Evolutionary conservation across 2,797 vertebrate genomes (phyloP), one percentile per base, ranked within the genome.

Genomic region (Aldrovandia affinis): DNA sequence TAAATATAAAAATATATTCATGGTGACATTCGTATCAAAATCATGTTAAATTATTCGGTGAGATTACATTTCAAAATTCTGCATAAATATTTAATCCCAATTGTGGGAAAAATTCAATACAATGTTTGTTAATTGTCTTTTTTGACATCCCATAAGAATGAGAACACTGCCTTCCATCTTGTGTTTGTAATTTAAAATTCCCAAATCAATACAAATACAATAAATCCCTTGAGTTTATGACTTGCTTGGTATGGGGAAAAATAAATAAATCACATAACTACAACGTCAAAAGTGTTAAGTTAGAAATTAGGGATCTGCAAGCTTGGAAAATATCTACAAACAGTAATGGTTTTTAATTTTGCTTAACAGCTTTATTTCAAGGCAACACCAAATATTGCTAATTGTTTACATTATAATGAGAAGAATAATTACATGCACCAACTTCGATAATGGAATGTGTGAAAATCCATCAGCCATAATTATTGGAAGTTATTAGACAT

Each of bases 381-480:
- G 91, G 93, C 96, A 97, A 95, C 90, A 95, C 93, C 93, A 96
- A 97, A 97, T 95, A 96, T 95, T 95, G 96, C 93, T 96, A 97
- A 97, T 97, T 98, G 96, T 99, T 98, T 98, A 97, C 94, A 96
- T 96, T 77, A 96, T 98, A 97, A 98, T 97, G 97, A 97, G 97
- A 97, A 98, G 97, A 98, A 98, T 99, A 98, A 99, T 99, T 97
- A 97, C 97, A 97, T 97, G 97, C 96, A 97, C 97, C 97, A 97
- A 95, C 96, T 98, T 97, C 97, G 97, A 99, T 99, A 98, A 99
- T 99, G 97, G 96, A 96, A 96, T 98, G 96, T 98, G 97, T 97
- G 97, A 99, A 99, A 99, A 99, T 99, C 97, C 98, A 99, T 99
- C 98, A 99, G 97, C 96, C 93, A 96, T 99, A 98, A 99, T 99